Conservation (phyloP, 2,888 invertebrate species). For the Drosophila melanosoma region DNA sequence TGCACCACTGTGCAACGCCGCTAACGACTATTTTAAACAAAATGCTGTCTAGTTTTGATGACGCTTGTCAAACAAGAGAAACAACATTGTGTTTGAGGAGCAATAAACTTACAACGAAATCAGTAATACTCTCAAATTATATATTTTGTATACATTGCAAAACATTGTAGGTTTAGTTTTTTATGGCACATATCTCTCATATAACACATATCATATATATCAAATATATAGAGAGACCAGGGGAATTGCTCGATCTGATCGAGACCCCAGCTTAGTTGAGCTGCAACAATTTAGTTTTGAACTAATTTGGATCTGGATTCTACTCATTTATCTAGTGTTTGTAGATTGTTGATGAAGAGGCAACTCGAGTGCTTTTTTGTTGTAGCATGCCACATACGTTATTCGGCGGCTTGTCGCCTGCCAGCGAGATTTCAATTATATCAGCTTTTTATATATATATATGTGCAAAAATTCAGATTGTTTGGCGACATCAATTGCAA, state of each 20-base stretch:
- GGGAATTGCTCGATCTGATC: background rate
- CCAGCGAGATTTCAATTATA: background rate
- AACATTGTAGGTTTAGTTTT: background rate
- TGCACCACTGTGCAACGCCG: conserved; percentile 17
- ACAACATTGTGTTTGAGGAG: conserved; percentile 6
- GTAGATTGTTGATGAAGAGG: background rate
- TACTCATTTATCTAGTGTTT: background rate
- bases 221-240: background rate
- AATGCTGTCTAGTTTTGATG: conserved; percentile 49
- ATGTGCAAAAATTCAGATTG: background rate
- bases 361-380: background rate
- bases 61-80: conserved; percentile 39
- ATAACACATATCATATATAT: too few species aligned
- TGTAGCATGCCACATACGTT: background rate
- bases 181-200: background rate
- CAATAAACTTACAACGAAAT: background rate
- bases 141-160: background rate
- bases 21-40: conserved; percentile 32
- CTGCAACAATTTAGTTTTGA: background rate
- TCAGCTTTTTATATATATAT: background rate
- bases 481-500: background rate
- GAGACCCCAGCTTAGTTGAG: background rate
- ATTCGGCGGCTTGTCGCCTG: background rate
- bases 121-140: conserved; percentile 26
- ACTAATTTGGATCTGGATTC: background rate